Base-by-base conservation (phyloP, 2,113 vertebrate species). In the Bungarus multicinctus region DNA sequence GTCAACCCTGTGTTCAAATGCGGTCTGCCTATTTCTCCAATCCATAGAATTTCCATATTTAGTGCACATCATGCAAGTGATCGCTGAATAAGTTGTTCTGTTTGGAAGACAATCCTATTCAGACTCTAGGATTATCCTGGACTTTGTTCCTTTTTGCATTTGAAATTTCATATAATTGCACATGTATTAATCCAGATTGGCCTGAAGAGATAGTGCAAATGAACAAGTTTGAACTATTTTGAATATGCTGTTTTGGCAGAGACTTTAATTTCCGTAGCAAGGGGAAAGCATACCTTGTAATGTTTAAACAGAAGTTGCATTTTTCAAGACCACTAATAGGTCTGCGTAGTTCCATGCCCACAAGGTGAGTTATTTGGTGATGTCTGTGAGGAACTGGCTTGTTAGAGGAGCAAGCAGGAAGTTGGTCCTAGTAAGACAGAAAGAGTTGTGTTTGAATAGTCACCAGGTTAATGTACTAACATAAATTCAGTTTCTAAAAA, bases 121-220 rank as follows among this genome's bases (percentile, higher is more conserved):
- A 34, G 27, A 39, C 43, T 81, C 34, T 30, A 22, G 54, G 57
- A 64, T 60, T 93, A 50, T 60, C 55, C 55, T 90, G 74, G 89
- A 64, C 60, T 60, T 45, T 30, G 16, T 90, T 64, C 5, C 3
- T 34, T 87, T 27, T 88, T 87, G 47, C 87, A 85, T 50, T 34
- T 85, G 85, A 89, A 88, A 92, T 89, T 92, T 54, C 64, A 89
- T 64, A 92, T 53, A 89, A n/a, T 81, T 92, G 89, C 16, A 39
- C 64, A 52, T 89, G 60, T 43, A 54, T 3, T 89, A 57, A 55
- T 39, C 34, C 39, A 92, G 52, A 25, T 57, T 81, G 91, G n/a
- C 91, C 87, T 89, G 52, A 50, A 45, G 69, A 39, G 25, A 92
- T 45, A 52, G 64, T 89, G 64, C 55, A 27, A n/a, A 25, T 55